Evolutionary conservation across 2,888 invertebrate genomes (phyloP).

Genomic region (Deilephila porcellus): DNA sequence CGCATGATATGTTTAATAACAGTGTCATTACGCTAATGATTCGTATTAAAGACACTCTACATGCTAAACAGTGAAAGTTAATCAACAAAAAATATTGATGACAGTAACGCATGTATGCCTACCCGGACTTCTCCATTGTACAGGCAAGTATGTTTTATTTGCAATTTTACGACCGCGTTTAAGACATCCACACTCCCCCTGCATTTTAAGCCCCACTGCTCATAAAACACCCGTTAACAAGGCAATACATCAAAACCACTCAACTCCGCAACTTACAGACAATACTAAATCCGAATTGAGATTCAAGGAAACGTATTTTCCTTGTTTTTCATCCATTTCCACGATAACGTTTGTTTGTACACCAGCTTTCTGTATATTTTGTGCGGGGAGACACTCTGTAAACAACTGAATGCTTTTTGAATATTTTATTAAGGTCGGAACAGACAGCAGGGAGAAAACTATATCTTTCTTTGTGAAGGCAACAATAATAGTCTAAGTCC

Average conservation of each 20-base stretch:
- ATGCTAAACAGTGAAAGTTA: neutral
- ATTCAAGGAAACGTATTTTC: constrained; percentile 28
- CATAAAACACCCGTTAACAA: constrained; percentile 6
- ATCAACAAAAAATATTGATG: neutral
- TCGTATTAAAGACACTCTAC: neutral
- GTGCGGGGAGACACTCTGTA: constrained; percentile 19
- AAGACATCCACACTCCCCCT: neutral
- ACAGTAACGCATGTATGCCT: neutral
- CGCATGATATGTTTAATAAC: neutral
- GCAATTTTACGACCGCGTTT: neutral
- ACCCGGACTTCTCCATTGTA: neutral
- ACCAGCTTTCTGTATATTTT: constrained; percentile 14
- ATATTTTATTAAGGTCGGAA: neutral
- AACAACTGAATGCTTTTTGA: constrained; percentile 23
- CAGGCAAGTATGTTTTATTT: neutral
- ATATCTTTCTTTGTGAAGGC: neutral
- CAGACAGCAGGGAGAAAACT: neutral
- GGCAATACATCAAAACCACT: neutral
- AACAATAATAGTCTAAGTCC: neutral
- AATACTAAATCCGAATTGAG: neutral
- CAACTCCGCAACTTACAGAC: neutral
- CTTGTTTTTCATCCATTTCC: constrained; percentile 24
- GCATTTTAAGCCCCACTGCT: neutral
- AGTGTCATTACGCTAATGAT: neutral
- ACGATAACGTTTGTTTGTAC: constrained; percentile 29